Evolutionary conservation across 2,113 vertebrate species (phyloP).

Genomic region (Myiagra hebetior): DNA sequence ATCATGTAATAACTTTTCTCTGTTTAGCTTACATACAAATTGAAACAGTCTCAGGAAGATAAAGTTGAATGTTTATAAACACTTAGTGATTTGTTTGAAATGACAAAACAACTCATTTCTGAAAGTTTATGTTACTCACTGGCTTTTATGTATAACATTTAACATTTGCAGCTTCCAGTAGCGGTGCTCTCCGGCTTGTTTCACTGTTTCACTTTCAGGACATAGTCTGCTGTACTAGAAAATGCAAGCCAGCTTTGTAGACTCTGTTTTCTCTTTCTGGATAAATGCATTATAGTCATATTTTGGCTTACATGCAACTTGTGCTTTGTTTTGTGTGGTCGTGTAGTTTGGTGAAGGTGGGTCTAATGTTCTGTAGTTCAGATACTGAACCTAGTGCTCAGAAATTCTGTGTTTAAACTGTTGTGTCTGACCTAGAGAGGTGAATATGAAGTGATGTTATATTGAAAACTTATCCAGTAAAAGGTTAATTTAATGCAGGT

Average conservation of each 20-base stretch:
- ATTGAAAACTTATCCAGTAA: neutral
- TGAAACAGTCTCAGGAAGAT: neutral
- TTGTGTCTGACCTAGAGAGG: neutral
- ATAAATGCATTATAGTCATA: neutral
- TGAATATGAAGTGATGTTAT: neutral
- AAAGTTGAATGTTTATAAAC: neutral
- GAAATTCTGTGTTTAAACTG: neutral
- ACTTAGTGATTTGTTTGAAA: neutral
- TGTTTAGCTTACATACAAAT: neutral
- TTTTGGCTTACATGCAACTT: neutral
- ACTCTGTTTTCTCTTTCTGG: neutral
- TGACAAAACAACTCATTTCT: neutral
- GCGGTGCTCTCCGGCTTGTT: neutral
- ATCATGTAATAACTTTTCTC: neutral
- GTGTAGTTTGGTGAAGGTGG: neutral
- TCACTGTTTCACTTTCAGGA: neutral
- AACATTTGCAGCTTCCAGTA: neutral
- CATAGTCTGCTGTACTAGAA: neutral
- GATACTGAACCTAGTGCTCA: neutral
- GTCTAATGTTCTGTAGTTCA: neutral
- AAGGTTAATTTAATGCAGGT: neutral
- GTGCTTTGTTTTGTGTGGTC: neutral
- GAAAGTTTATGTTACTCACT: neutral
- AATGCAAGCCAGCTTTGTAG: neutral
- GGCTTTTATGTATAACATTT: neutral